A percentile compares a stretch with the other conserved stretches of the same genome.
phyloP scores from a whole-genome alignment of 2,113 vertebrate species.

The Plestiodon gilberti region DNA sequence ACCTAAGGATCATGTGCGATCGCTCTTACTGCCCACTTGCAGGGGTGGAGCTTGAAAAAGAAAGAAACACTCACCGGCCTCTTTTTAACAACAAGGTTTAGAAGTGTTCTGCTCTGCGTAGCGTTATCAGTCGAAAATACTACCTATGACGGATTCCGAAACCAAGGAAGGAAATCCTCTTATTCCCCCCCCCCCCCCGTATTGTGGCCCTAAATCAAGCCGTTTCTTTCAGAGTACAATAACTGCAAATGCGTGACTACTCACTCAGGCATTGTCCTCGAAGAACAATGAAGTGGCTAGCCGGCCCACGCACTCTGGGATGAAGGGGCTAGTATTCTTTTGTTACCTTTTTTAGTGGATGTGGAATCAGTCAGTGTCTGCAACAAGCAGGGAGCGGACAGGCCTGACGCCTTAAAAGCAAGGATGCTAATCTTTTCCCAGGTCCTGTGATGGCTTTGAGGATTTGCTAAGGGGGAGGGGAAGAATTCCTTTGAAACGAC shows the following conservation, averaged over 20 bases:
- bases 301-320: too few relatives aligned
- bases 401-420: not conserved
- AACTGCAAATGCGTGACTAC: too few relatives aligned
- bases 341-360: not conserved
- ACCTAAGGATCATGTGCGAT: not conserved
- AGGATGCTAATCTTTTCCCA: not conserved
- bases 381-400: not conserved
- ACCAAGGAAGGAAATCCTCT: not conserved
- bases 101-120: not conserved
- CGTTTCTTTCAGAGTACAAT: too few relatives aligned
- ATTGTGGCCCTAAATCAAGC: too few relatives aligned
- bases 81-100: not conserved
- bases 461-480: not conserved
- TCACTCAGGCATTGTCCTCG: too few relatives aligned
- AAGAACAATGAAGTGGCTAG: too few relatives aligned
- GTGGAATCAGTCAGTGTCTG: not conserved
- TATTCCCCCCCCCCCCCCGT: not conserved
- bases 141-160: too few relatives aligned
- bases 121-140: not conserved
- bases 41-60: not conserved
- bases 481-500: not conserved
- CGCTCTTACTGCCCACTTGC: not conserved
- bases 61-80: not conserved
- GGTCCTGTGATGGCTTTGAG: not conserved
- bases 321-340: too few relatives aligned